phyloP scores from a whole-genome alignment of 2,113 vertebrate species.

The Scalopus aquaticus region DNA sequence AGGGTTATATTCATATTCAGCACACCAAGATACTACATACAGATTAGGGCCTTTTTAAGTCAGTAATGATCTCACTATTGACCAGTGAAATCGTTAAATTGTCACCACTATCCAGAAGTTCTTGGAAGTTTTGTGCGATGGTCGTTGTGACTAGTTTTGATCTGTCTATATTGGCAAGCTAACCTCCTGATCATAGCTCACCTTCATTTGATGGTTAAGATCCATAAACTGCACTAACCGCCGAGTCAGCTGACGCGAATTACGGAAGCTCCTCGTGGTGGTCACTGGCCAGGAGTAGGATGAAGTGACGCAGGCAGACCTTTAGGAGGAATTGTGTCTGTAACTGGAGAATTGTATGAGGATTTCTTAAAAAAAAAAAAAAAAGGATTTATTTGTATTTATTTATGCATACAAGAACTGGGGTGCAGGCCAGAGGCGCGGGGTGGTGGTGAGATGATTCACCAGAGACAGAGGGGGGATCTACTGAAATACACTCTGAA shows the following conservation, averaged over 20 bases:
- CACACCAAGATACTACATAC: too few relatives aligned
- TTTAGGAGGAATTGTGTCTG: neutral
- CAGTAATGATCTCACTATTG: too few relatives aligned
- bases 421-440: too few relatives aligned
- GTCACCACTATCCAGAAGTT: neutral
- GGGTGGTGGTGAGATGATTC: too few relatives aligned
- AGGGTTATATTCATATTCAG: too few relatives aligned
- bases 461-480: too few relatives aligned
- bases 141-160: neutral
- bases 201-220: slow-evolving; percentile 18
- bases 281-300: neutral
- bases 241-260: neutral
- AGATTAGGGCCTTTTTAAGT: too few relatives aligned
- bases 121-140: neutral
- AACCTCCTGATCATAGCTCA: neutral
- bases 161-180: slow-evolving; percentile 37
- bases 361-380: too few relatives aligned
- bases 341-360: neutral
- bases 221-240: neutral
- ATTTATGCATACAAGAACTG: too few relatives aligned
- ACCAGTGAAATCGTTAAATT: slow-evolving; percentile 49
- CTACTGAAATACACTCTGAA: too few relatives aligned
- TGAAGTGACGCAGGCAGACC: neutral
- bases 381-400: too few relatives aligned
- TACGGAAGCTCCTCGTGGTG: slow-evolving; percentile 16